Base-by-base conservation (phyloP, 2,888 invertebrate species). In the Chrysotoxum bicinctum region DNA sequence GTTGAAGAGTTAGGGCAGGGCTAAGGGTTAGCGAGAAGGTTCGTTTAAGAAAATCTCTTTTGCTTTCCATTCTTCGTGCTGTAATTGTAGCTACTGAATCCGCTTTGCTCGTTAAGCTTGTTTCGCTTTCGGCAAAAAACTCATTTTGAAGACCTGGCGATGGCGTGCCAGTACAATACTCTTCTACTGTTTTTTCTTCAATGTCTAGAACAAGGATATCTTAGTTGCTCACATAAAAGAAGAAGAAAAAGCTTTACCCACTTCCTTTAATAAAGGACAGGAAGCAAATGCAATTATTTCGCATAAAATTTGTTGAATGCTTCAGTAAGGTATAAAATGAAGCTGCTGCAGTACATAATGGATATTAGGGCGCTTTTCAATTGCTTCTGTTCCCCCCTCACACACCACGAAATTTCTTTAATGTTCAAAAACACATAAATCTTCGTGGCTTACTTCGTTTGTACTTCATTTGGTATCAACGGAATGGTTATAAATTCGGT, bases 221-320 rank as follows among this genome's bases (percentile, higher is more conserved):
- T 60, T 50, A 56, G 12, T 56, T 37, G 12, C 21, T 48, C 2
- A 16, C 21, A 40, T 16, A 7, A 30, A 66, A n/a, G 37, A 26
- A 19, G 35, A 73, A 35, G 54, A 75, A 75, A 35, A 69, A 75
- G 52, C 52, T 54, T 43, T 30, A 23, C 19, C n/a, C 35, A 69
- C 54, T 75, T 81, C 62, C 69, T 76, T 56, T 54, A 23, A 30
- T 52, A n/a, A 26, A 23, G 60, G 54, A 37, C 21, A 10, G 64
- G 60, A 70, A 81, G 64, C 52, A 64, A 43, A 58, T 48, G 19
- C 48, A 76, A 76, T 76, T 76, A 70, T 76, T 76, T 37, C 45
- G 21, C 81, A 70, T 79, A 74, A 60, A 79, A 74, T 79, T 79
- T 66, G 50, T 60, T 79, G 66, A 68, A 74, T 79, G 10, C 58